Percentiles rank a stretch among this genome's conserved stretches.
Conservation (phyloP, 2,113 vertebrate species). For the Callipepla californica region DNA sequence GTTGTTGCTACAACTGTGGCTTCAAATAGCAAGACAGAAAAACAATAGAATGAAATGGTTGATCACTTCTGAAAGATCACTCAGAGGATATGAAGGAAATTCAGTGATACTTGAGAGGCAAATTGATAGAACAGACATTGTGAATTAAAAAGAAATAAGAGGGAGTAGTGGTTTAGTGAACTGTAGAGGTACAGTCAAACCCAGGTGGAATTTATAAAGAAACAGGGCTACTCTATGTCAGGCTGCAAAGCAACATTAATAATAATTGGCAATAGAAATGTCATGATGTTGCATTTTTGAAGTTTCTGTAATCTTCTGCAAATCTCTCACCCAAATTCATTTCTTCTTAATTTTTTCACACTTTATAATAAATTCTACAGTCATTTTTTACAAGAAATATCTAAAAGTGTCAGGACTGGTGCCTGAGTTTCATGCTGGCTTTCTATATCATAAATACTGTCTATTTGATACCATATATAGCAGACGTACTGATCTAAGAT, state of each 20-base stretch:
- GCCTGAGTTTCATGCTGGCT: background rate
- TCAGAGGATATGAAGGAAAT: conserved; percentile 11
- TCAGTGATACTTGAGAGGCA: conserved; percentile 30
- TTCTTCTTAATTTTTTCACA: background rate
- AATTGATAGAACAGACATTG: conserved; percentile 46
- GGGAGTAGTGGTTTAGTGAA: background rate
- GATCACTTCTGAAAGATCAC: conserved; percentile 13
- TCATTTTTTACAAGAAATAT: background rate
- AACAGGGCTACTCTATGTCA: conserved; percentile 7
- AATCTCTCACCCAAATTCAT: background rate
- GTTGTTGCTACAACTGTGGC: background rate
- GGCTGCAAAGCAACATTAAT: background rate
- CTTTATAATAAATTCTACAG: background rate
- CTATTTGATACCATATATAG: conserved; percentile 21
- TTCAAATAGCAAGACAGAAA: conserved; percentile 20
- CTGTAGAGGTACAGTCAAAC: background rate
- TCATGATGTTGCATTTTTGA: background rate
- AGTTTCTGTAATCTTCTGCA: background rate
- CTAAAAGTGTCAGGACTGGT: background rate
- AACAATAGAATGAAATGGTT: background rate
- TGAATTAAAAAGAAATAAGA: conserved; percentile 37
- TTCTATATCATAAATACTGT: background rate
- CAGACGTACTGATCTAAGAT: conserved; percentile 91
- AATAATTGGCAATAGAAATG: background rate
- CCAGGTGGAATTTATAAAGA: conserved; percentile 33